These are phyloP conservation scores for Poliocrania exsul DNA, from an alignment of 2,797 vertebrate genomes.

Conservation along the genomic window DNA sequence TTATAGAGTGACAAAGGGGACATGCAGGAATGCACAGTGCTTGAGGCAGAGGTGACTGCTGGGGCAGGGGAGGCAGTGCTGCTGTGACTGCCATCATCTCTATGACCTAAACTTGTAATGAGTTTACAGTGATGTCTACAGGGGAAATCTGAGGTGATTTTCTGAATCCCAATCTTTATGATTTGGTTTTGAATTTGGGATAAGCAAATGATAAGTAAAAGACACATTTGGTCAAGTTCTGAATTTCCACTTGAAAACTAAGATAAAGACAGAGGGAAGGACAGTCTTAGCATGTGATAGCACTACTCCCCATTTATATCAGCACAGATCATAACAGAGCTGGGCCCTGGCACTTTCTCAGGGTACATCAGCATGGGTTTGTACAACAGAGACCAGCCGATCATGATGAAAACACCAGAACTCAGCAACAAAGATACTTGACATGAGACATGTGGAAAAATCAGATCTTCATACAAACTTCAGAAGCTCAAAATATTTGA, in stretches of 20 bases:
- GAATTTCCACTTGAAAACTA: neutral
- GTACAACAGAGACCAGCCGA: neutral
- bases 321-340: neutral
- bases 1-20: neutral
- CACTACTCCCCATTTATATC: neutral
- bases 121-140: neutral
- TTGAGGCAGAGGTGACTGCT: neutral
- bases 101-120: neutral
- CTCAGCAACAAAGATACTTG: neutral
- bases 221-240: neutral
- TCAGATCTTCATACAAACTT: neutral
- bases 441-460: neutral
- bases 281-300: neutral
- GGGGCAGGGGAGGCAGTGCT: neutral
- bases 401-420: neutral
- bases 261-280: neutral
- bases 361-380: neutral
- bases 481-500: neutral
- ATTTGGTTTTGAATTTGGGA: neutral
- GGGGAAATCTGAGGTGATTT: neutral
- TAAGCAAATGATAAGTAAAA: neutral
- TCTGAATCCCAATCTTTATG: neutral
- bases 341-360: neutral
- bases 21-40: neutral
- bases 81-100: neutral